A percentile compares a stretch with the other conserved stretches of the same genome.
phyloP scores from a whole-genome alignment of 2,888 invertebrate genomes.

The Hedychridium roseum region DNA sequence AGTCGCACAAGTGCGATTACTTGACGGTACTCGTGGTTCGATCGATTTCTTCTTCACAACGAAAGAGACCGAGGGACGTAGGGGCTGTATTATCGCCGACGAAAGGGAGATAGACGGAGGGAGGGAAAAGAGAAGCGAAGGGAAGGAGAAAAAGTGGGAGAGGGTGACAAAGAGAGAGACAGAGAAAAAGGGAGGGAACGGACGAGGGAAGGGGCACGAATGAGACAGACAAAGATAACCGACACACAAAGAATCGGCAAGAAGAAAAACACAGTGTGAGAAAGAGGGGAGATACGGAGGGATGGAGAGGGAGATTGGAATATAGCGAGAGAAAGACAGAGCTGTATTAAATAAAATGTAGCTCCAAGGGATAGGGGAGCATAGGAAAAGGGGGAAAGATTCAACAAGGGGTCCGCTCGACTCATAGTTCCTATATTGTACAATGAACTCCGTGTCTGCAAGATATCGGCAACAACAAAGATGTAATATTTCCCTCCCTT shows the following conservation, averaged over 20 bases:
- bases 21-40: conserved; percentile 13
- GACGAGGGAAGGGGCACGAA: neutral
- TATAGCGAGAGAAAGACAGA: conserved; percentile 16
- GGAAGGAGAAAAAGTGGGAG: conserved; percentile 4
- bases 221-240: neutral
- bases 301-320: conserved; percentile 8
- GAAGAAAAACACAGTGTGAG: neutral
- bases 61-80: neutral
- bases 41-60: conserved; percentile 19
- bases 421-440: no score
- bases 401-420: conserved; percentile 15
- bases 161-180: neutral
- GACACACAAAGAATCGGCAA: neutral
- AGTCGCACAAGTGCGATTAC: conserved; percentile 13
- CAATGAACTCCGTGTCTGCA: no score
- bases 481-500: neutral
- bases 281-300: conserved; percentile 6
- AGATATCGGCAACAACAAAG: neutral
- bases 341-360: conserved; percentile 36
- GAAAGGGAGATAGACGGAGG: neutral
- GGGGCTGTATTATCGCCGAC: neutral
- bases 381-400: conserved; percentile 13
- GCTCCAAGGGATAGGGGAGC: conserved; percentile 15
- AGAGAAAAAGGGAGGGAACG: conserved; percentile 2
- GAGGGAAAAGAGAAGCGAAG: conserved; percentile 3